Base-by-base conservation (phyloP, 2,113 vertebrate genomes). In the Otolemur garnettii region DNA sequence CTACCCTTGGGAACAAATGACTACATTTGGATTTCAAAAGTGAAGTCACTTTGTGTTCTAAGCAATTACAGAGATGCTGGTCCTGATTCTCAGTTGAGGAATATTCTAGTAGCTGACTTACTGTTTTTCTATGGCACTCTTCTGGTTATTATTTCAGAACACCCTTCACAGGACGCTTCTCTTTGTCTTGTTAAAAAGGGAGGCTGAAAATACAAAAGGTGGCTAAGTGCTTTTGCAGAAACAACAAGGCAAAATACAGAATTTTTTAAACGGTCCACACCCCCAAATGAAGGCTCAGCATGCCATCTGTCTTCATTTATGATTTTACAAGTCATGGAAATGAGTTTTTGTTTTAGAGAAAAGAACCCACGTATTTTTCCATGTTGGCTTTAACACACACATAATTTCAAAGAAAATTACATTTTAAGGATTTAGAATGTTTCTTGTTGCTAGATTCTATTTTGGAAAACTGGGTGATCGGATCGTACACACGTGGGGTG, bases 141-240 rank as follows among this genome's bases (percentile, higher is more conserved):
- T 94, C 90, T 87, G 81, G 75, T 95, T 94, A 74, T 96, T 95
- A 88, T 95, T 97, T 97, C 60, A 86, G 96, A 82, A 60, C 85
- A 19, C 50, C 38, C 87, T 35, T 78, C 74, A 96, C 71, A 35
- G 82, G 91, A 53, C 33, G 88, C 22, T 95, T 93, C 60, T 96
- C 90, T 80, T 81, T 97, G 64, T 96, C 95, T 71, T 93, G 93
- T 96, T 82, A 97, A 86, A 75, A 95, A 95, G 59, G 74, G 18
- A 59, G 10, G 55, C 28, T 92, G 81, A 92, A 97, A 96, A 62
- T 91, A 93, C 8, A 55, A 71, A 26, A 71, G 57, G 7, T 5
- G 81, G 92, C 28, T 72, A 96, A 97, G 50, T 94, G 87, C 59
- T 96, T 97, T 86, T 90, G 94, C 87, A 90, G 71, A 93, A 97